phyloP scores from a whole-genome alignment of 2,113 vertebrate species.

The Meriones unguiculatus region DNA sequence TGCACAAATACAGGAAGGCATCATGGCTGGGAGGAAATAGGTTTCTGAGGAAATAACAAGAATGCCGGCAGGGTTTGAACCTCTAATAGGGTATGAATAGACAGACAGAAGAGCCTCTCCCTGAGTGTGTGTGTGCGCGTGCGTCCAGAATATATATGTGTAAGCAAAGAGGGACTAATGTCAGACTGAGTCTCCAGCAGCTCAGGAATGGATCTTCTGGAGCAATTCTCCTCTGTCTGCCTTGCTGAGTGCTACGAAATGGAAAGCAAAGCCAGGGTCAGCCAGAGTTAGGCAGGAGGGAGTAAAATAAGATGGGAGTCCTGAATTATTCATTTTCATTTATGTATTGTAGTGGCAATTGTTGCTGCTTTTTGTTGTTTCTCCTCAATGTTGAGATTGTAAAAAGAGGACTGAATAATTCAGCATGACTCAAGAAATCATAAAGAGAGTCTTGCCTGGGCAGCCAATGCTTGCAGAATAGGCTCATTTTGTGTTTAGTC shows the following conservation, averaged over 20 bases:
- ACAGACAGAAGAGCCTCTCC: neutral
- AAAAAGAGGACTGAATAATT: conserved; percentile 74
- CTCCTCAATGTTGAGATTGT: conserved; percentile 69
- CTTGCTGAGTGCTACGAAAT: neutral
- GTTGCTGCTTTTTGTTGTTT: conserved; percentile 65
- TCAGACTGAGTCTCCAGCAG: neutral
- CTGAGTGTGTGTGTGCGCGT: neutral
- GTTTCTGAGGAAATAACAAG: neutral
- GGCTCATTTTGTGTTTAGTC: conserved; percentile 38
- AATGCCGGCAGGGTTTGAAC: neutral
- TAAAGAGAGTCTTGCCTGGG: conserved; percentile 32
- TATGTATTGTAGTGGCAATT: conserved; percentile 70
- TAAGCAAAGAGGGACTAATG: neutral
- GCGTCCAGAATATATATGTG: neutral
- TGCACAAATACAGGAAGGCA: neutral
- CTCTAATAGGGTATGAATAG: neutral
- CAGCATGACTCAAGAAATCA: conserved; percentile 75
- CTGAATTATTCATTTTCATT: conserved; percentile 82
- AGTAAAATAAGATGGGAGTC: conserved; percentile 51
- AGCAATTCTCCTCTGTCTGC: conserved; percentile 2
- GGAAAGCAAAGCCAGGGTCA: conserved; percentile 36
- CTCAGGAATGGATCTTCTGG: neutral
- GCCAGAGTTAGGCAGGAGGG: conserved; percentile 42
- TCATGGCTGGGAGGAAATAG: neutral
- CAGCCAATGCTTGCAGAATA: conserved; percentile 22